Percentiles rank a stretch among this genome's conserved stretches.
Conservation (phyloP, 2,113 vertebrate species). For the Canis aureus region DNA sequence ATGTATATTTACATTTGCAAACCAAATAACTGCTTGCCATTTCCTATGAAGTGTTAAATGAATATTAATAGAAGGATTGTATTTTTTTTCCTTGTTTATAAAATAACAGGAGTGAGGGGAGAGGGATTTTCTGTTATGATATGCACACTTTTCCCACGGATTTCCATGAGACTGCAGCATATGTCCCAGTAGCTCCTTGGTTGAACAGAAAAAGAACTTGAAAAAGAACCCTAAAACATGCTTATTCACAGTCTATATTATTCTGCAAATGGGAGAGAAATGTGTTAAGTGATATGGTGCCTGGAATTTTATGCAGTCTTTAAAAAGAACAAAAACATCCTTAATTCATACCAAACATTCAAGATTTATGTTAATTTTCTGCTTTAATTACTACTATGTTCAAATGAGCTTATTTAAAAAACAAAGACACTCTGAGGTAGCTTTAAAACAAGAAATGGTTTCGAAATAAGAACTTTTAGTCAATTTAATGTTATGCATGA, state of each 20-base stretch:
- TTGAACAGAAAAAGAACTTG: constrained; percentile 45
- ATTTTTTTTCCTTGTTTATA: constrained; percentile 42
- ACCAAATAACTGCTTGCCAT: constrained; percentile 62
- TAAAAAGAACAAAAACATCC: constrained; percentile 74
- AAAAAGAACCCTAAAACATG: constrained; percentile 37
- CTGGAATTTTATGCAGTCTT: constrained; percentile 75
- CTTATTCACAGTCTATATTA: constrained; percentile 58
- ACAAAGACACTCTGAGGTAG: constrained; percentile 72
- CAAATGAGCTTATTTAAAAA: constrained; percentile 76
- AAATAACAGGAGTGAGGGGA: neutral
- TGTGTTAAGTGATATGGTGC: constrained; percentile 64
- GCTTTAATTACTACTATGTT: constrained; percentile 79
- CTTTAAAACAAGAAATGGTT: constrained; percentile 73
- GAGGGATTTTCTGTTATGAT: neutral
- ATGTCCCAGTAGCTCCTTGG: neutral
- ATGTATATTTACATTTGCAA: constrained; percentile 75
- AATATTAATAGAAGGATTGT: constrained; percentile 53
- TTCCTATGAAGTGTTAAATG: constrained; percentile 69
- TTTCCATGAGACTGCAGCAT: neutral
- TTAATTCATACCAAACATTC: constrained; percentile 75
- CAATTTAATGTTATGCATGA: constrained; percentile 74
- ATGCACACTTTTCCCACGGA: neutral
- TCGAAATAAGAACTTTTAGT: constrained; percentile 79
- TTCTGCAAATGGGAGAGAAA: constrained; percentile 65
- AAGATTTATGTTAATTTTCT: constrained; percentile 75